phyloP scores from a whole-genome alignment of 2,888 invertebrate species.

The Busseola fusca region DNA sequence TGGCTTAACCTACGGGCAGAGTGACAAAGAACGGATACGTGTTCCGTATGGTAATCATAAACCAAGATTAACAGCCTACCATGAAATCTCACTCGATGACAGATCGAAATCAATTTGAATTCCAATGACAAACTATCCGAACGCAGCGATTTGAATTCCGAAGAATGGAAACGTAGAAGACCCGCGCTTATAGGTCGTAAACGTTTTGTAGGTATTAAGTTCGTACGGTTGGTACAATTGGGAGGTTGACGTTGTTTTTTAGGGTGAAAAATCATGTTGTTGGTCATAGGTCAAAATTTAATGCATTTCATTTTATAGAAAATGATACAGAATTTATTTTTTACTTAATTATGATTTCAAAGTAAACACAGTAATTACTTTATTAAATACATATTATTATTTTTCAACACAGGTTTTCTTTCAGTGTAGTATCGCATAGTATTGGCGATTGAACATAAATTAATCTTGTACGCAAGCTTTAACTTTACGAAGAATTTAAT shows the following conservation, averaged over 20 bases:
- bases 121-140: constrained; percentile 65
- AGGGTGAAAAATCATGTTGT: constrained; percentile 29
- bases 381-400: not conserved
- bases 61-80: constrained; percentile 68
- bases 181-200: constrained; percentile 67
- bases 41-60: constrained; percentile 72
- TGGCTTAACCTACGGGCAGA: constrained; percentile 47
- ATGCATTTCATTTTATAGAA: not conserved
- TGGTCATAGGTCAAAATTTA: not conserved
- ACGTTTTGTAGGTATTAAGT: constrained; percentile 61
- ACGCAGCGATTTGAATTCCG: constrained; percentile 66
- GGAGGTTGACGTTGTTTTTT: constrained; percentile 32
- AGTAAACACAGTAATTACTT: not conserved
- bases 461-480: too few relatives aligned
- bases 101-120: constrained; percentile 72
- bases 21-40: constrained; percentile 66
- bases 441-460: not conserved
- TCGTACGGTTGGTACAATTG: constrained; percentile 50
- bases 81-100: constrained; percentile 71
- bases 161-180: constrained; percentile 68
- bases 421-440: not conserved
- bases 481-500: not conserved
- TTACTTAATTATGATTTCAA: not conserved
- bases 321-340: not conserved
- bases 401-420: not conserved